phyloP scores from a whole-genome alignment of 2,797 vertebrate genomes.

The Ctenosaura bakeri region DNA sequence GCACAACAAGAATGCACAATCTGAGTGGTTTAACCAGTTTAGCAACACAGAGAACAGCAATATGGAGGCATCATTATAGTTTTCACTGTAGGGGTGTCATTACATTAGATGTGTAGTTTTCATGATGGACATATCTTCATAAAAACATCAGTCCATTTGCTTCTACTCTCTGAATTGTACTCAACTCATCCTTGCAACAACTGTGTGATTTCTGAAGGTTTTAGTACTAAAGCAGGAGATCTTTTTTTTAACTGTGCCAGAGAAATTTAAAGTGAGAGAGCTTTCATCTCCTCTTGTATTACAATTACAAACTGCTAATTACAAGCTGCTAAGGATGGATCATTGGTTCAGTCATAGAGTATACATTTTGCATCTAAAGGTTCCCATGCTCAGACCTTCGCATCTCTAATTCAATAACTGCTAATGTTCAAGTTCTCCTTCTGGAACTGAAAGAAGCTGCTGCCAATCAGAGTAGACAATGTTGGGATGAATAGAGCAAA shows the following conservation, averaged over 20 bases:
- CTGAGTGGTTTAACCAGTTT: not conserved
- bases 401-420: not conserved
- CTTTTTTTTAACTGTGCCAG: not conserved
- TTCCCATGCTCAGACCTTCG: not conserved
- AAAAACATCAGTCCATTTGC: not conserved
- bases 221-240: not conserved
- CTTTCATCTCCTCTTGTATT: not conserved
- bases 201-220: not conserved
- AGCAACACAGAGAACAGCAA: not conserved
- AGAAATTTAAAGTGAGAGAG: not conserved
- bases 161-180: not conserved
- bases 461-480: not conserved
- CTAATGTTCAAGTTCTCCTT: not conserved
- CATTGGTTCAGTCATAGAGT: not conserved
- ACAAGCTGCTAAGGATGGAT: not conserved
- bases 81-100: not conserved
- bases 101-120: not conserved
- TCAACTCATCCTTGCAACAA: not conserved
- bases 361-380: not conserved
- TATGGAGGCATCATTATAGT: not conserved
- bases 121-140: not conserved
- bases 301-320: not conserved
- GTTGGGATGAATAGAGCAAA: not conserved
- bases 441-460: not conserved
- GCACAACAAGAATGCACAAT: not conserved